Percentiles rank a stretch among this genome's conserved stretches.
phyloP scores from a whole-genome alignment of 2,797 vertebrate species.

The Hoplostethus mediterraneus region DNA sequence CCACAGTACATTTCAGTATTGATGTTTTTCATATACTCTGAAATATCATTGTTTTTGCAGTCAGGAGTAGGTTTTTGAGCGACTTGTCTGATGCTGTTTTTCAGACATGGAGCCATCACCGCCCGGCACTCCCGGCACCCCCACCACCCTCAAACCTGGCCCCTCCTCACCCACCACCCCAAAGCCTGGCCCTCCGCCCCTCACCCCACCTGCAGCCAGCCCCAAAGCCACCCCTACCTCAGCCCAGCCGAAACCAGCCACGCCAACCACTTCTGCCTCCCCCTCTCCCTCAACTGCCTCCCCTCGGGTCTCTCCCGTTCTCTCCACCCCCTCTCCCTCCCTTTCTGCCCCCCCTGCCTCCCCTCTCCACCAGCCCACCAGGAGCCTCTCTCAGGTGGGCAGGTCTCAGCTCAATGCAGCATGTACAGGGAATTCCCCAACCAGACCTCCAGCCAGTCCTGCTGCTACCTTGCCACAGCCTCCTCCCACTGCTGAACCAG shows the following conservation, averaged over 20 bases:
- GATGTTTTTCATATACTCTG: neutral
- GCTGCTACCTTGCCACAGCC: conserved; percentile 40
- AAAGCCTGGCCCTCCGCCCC: conserved; percentile 38
- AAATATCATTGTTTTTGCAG: neutral
- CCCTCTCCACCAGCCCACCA: conserved; percentile 60
- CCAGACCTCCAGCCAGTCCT: conserved; percentile 35
- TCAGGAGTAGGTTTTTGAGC: neutral
- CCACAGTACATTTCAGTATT: neutral
- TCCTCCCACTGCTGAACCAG: conserved; percentile 68
- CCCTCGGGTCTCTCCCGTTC: conserved; percentile 41
- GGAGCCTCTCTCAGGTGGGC: conserved; percentile 75
- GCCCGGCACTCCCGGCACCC: conserved; percentile 23
- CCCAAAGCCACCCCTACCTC: conserved; percentile 23
- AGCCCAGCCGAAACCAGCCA: conserved; percentile 43
- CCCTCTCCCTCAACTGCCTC: conserved; percentile 48
- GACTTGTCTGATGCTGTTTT: conserved; percentile 34
- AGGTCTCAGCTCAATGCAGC: conserved; percentile 86
- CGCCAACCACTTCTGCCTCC: conserved; percentile 54
- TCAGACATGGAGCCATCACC: conserved; percentile 74
- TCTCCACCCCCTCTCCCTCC: conserved; percentile 62
- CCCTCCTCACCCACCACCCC: conserved; percentile 36
- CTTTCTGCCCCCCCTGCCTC: conserved; percentile 59
- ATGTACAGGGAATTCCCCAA: conserved; percentile 34
- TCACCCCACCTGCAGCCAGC: conserved; percentile 30
- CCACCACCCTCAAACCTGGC: conserved; percentile 24